These are phyloP conservation scores for Cepaea hortensis DNA, from an alignment of 2,888 invertebrate genomes.

Conservation along the genomic window DNA sequence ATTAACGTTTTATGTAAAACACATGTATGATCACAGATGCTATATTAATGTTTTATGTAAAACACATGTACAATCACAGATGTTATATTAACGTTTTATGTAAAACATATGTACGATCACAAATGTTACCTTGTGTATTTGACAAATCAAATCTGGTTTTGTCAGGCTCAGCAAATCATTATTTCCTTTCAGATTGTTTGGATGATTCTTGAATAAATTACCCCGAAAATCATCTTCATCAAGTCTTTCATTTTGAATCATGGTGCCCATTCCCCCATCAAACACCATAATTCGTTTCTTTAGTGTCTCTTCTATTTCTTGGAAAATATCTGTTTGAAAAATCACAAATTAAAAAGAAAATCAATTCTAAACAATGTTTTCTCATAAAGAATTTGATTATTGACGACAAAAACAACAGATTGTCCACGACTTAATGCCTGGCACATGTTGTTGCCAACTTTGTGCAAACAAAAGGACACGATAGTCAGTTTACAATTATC, in stretches of 20 bases:
- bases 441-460: too few species aligned
- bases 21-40: too few species aligned
- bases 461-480: too few species aligned
- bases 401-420: too few species aligned
- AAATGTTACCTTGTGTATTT: conserved; percentile 77
- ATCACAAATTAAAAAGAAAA: not conserved
- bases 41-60: too few species aligned
- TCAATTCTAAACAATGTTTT: not conserved
- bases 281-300: conserved; percentile 78
- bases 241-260: conserved; percentile 79
- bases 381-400: not conserved
- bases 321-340: conserved; percentile 51
- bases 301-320: conserved; percentile 60
- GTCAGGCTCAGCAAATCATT: conserved; percentile 80
- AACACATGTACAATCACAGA: too few species aligned
- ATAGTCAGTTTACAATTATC: too few species aligned
- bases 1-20: not conserved
- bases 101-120: too few species aligned
- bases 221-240: conserved; percentile 79
- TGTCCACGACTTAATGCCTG: too few species aligned
- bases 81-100: too few species aligned
- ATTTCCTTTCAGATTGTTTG: conserved; percentile 79
- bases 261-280: conserved; percentile 82
- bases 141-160: conserved; percentile 78
- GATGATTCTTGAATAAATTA: conserved; percentile 76